A percentile compares a stretch with the other conserved stretches of the same genome.
These are phyloP conservation scores for Acleris holmiana DNA, from an alignment of 2,888 invertebrate species.

Conservation along the genomic window DNA sequence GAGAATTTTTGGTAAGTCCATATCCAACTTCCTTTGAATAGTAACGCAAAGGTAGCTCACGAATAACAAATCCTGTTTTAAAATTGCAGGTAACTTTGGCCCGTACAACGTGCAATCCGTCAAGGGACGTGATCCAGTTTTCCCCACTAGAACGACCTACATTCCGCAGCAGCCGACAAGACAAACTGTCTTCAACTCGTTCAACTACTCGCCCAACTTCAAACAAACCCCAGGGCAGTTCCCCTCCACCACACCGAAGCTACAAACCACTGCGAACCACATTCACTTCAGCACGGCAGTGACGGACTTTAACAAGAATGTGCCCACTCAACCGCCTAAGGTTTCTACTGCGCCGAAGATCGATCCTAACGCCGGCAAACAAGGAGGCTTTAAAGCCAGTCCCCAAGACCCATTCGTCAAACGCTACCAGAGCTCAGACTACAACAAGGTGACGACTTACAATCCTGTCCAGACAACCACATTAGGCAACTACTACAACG, in stretches of 20 bases:
- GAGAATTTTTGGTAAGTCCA: constrained; percentile 69
- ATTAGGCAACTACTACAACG: constrained; percentile 58
- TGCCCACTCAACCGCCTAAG: constrained; percentile 78
- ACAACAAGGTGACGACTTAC: constrained; percentile 71
- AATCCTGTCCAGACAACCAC: constrained; percentile 69
- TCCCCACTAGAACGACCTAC: constrained; percentile 72
- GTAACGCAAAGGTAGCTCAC: too few species aligned
- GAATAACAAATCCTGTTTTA: background rate
- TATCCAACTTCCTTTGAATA: background rate
- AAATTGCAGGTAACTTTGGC: constrained; percentile 82
- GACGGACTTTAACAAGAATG: constrained; percentile 71
- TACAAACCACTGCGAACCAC: constrained; percentile 65
- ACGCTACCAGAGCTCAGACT: constrained; percentile 56
- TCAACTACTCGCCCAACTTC: constrained; percentile 67
- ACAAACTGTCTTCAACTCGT: constrained; percentile 72
- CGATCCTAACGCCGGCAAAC: constrained; percentile 66
- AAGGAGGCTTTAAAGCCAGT: constrained; percentile 72
- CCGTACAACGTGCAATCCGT: constrained; percentile 84
- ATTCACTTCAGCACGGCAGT: constrained; percentile 67
- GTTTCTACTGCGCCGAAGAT: constrained; percentile 64
- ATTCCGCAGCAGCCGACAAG: constrained; percentile 70
- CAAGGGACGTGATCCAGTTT: constrained; percentile 79
- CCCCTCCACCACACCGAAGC: constrained; percentile 64
- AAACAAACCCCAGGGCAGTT: constrained; percentile 65
- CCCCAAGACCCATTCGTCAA: constrained; percentile 77